Base-by-base conservation (phyloP, 2,888 invertebrate genomes). In the Sinohyriopsis cumingii region DNA sequence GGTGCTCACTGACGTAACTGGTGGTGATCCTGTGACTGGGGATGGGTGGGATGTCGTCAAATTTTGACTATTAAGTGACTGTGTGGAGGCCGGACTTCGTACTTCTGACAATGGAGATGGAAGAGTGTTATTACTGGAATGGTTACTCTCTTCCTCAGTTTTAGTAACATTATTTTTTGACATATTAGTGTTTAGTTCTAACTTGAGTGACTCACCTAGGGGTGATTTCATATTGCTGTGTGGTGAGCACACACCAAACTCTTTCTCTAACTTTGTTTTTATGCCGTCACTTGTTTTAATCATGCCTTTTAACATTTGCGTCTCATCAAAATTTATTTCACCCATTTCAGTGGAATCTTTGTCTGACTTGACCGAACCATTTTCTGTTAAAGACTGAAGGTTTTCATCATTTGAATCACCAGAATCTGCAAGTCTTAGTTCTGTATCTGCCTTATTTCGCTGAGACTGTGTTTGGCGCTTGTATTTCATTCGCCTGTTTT, bases 401-500 rank as follows among this genome's bases (percentile, higher is more conserved):
- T 73, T 75, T 12, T 63, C 69, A 4, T 75, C 75, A 33, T 66
- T 69, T 2, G 77, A 77, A 25, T 72, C 68, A 60, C 68, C 70
- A 19, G 75, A 75, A 20, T 73, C 75, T 45, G 45, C 45, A 45
- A 45, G 45, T 45, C 15, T 45, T 7, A 73, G 67, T 18, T 75
- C 73, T 9, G 75, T 71, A 33, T 81, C 80, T 1, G 78, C 71
- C 55, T 81, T 81, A 57, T 84, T 82, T 68, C 83, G 62, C 65
- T 81, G 79, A 25, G 82, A 74, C 77, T 83, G 84, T 0, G 84
- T 84, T 73, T 87, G 87, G 9, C 87, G 76, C 67, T 88, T 88
- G 78, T 82, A 87, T 90, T 99, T 99, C 98, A 99, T 99, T 84
- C 99, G 92, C 82, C 99, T 92, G 90, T 99, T 99, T 91, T 99